Base-by-base conservation (phyloP, 1,140 invertebrate species). In the Eriocheir sinensis region DNA sequence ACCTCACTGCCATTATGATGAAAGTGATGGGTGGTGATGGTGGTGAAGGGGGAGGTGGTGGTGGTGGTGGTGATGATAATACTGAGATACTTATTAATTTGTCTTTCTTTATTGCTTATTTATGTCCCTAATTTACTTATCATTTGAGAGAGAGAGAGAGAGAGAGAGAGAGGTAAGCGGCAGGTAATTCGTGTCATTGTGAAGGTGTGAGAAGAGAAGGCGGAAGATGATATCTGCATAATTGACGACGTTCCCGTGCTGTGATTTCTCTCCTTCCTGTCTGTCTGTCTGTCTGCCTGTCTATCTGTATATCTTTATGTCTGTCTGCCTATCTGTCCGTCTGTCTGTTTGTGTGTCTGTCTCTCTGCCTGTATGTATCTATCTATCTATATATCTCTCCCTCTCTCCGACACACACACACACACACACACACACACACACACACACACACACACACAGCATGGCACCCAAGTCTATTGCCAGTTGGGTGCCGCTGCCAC, bases 341-440 rank as follows among this genome's bases (percentile, higher is more conserved):
- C 53, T 60, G 9, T 60, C 53, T 60, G 2, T 27, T 21, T 27
- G 4, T 72, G 21, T 72, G 21, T 72, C 60, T 72, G 21, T 72
- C 60, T 2, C 21, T 48, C 44, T 48, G 4, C 44, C 15, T 48
- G 44, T 48, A n/a, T n/a, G n/a, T 48, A 4, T 48, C 44, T 48
- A 4, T 48, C 44, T 48, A 4, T 48, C 44, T 48, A 4, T 48
- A 4, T 48, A 4, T 48, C 44, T 48, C 44, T 48, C 44, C 15
- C 44, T 48, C 44, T 48, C 44, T 48, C 44, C 44, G 21, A 72
- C 60, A 72, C 27, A 72, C 60, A 72, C 53, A 72, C 53, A 72
- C 53, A 72, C 53, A 72, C 83, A 85, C 83, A 36, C 83, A 85
- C 83, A 85, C 83, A 85, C 83, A 85, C 83, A 85, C 83, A 85